phyloP scores from a whole-genome alignment of 2,113 vertebrate genomes.

The Microcebus ravelobensis region DNA sequence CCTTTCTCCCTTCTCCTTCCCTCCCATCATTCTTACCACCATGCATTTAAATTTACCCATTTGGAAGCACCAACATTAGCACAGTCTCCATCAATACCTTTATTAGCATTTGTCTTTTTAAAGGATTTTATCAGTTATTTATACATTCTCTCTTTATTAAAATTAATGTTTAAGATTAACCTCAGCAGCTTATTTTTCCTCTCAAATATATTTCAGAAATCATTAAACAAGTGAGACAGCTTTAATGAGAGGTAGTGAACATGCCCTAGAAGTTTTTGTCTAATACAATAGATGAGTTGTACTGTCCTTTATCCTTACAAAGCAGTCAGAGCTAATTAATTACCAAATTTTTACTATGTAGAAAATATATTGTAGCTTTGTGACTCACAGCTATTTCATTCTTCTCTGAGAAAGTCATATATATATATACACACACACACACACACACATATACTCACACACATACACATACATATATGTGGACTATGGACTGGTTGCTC shows the following conservation, averaged over 20 bases:
- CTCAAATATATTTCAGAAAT: not conserved
- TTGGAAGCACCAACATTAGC: not conserved
- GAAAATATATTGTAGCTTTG: not conserved
- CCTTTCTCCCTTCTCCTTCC: no score
- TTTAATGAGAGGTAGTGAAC: not conserved
- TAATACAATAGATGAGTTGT: not conserved
- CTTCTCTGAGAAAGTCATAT: not conserved
- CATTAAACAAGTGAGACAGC: not conserved
- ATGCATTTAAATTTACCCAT: not conserved
- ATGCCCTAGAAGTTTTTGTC: not conserved
- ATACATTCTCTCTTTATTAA: not conserved
- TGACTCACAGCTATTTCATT: not conserved
- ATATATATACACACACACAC: no score
- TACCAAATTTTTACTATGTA: not conserved
- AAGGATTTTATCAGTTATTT: not conserved
- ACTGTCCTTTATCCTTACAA: not conserved
- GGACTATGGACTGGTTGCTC: not conserved
- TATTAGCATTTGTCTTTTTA: not conserved
- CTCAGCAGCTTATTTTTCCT: not conserved
- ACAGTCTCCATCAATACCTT: not conserved
- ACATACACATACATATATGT: no score
- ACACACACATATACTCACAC: no score
- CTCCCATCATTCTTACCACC: not conserved
- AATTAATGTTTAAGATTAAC: not conserved
- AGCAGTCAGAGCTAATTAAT: not conserved